These are phyloP conservation scores for Sarotherodon lohbergeri DNA, from an alignment of 2,113 vertebrate genomes.

Conservation along the genomic window DNA sequence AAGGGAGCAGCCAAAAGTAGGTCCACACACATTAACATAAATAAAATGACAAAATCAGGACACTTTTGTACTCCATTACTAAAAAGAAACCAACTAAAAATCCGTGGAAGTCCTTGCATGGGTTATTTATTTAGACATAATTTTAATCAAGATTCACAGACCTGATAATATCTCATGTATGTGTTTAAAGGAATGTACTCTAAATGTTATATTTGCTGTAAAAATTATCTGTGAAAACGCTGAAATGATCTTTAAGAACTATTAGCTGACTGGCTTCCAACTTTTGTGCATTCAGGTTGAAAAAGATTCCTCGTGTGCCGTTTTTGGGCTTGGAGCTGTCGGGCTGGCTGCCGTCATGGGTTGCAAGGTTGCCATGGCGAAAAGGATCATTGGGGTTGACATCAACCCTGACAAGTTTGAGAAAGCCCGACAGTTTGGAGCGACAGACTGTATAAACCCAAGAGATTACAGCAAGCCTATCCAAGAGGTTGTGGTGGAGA, in stretches of 20 bases:
- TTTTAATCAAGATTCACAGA: not conserved
- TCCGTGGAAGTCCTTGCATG: not conserved
- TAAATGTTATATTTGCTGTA: not conserved
- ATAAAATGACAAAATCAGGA: not conserved
- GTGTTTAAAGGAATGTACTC: not conserved
- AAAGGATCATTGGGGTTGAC: slow-evolving; percentile 64
- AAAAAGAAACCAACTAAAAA: not conserved
- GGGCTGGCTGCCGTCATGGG: slow-evolving; percentile 76
- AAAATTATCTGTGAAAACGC: not conserved
- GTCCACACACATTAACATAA: not conserved
- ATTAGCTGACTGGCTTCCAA: not conserved
- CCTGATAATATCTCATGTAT: not conserved
- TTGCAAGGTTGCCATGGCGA: slow-evolving; percentile 3
- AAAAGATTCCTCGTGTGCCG: slow-evolving; percentile 74
- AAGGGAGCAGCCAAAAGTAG: not conserved
- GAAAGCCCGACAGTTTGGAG: slow-evolving; percentile 75
- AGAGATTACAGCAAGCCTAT: slow-evolving; percentile 66
- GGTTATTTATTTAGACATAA: not conserved
- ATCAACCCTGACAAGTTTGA: slow-evolving; percentile 76
- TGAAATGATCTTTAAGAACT: not conserved
- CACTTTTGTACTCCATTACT: not conserved
- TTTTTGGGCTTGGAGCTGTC: slow-evolving; percentile 82
- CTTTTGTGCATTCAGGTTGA: slow-evolving; percentile 70
- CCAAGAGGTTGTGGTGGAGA: slow-evolving; percentile 75
- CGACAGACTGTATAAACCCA: slow-evolving; percentile 82